Evolutionary conservation across 1,140 invertebrate species (phyloP), one percentile per base, ranked within the genome.

Genomic region (Papilio dardanus): DNA sequence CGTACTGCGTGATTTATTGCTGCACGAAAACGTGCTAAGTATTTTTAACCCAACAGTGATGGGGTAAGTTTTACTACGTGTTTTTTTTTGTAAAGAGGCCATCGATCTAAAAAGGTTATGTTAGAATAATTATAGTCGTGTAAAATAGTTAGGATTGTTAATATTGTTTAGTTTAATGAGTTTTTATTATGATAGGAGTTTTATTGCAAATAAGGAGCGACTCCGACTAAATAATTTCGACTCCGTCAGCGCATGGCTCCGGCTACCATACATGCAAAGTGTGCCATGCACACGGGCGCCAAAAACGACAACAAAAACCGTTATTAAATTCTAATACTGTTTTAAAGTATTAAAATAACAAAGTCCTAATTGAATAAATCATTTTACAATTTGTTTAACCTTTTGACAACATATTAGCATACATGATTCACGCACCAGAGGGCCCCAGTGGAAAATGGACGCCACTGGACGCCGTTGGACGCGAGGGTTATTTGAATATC

Each of bases 1-100:
- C 40, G 14, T 40, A 30, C 37, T 30, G 42, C 68, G 68, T 71
- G 68, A 71, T 71, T 71, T 71, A 71, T 71, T 50, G 68, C 31
- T n/a, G 28, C 40, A 6, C 40, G 68, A 28, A 50, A 71, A 71
- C 68, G 68, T 71, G 68, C 68, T 71, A 50, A 71, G 68, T 71
- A 71, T 71, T 71, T 71, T 71, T 71, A 71, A 71, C 40, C 68
- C 67, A 33, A 28, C 68, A 28, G 24, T 71, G 68, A 50, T 46
- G 68, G 68, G 37, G 67, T 40, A n/a, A 24, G 54, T 28, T 62
- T 62, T 62, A 62, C 24, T 62, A 24, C 14, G 28, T 62, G 54
- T 62, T 8, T 28, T 62, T 62, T 50, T 62, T 62, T 62, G 21
- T 62, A 62, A 62, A n/a, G 24, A 62, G 54, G 54, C 10, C 54